Evolutionary conservation across 2,113 vertebrate genomes (phyloP), one percentile per base, ranked within the genome.

Genomic region (Oryzias curvinotus): DNA sequence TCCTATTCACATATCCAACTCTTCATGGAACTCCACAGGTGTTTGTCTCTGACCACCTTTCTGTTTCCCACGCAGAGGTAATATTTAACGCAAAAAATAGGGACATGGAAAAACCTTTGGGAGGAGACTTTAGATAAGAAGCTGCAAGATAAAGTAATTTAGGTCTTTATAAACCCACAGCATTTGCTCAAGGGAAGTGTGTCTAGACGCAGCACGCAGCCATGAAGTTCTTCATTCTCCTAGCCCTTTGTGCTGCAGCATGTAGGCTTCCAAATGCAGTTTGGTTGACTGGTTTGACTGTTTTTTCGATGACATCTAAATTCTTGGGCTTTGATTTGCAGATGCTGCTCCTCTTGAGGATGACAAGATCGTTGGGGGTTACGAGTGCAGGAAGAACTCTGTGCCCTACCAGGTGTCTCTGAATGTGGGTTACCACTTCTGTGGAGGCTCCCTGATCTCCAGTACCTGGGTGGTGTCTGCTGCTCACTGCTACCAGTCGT

Each of bases 301-400:
- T 44, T 14, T 46, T 46, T 46, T 44, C 26, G 41, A 0, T 13
- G 15, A 7, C 7, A 13, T 46, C 7, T 19, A 21, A 41, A 16
- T 1, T 52, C 47, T 46, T 16, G 4, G 16, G 42, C 42, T 36
- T 61, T 71, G 17, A 23, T 14, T 50, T 53, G 54, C 69, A 90
- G 92, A 84, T 75, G 65, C 90, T 64, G 91, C 81, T 79, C 89
- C 90, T 64, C 50, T 91, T 26, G 71, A 93, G 0, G 92, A 92
- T 49, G 80, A 94, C 83, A 94, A 94, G 88, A 95, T 95, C 2
- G 91, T 95, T 1, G 94, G 94, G 47, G 93, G 93, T 21, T 94
- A 91, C 52, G 89, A 90, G 84, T 95, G 94, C 60, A 7, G 58
- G 19, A 73, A 52, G 64, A 81, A 92, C 77, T 75, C 91, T 6